Evolutionary conservation across 1,140 invertebrate species (phyloP), one percentile per base, ranked within the genome.

Genomic region (Macrocentrus cingulum): DNA sequence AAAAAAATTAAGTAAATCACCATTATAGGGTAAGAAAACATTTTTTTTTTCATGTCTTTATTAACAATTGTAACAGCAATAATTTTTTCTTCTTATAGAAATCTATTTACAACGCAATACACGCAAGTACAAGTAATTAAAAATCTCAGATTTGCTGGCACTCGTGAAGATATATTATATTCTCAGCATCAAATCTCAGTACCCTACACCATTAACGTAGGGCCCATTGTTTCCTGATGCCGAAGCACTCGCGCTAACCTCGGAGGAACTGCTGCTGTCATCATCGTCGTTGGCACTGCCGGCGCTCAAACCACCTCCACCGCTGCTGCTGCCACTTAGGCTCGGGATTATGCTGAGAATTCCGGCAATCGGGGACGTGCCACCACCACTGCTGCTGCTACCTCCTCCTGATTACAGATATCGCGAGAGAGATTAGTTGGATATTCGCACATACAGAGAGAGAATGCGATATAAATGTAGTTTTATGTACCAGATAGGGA

Each of bases 221-320:
- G 60, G 61, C 53, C 70, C 70, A 20, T 66, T 37, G 45, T 64
- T 63, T 41, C 63, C 19, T 23, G 81, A 81, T 41, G 77, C 71
- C 50, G 76, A 71, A 42, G 75, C 73, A 45, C 70, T 66, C 3
- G 67, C 44, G 11, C 22, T 46, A 15, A 51, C 25, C 56, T 60
- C 45, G 55, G 34, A 45, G 11, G 29, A 44, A 8, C 2, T 9
- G 6, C 41, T 19, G 7, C 52, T 34, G 13, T 42, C 37, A 46
- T 37, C 25, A 32, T 61, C 37, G 13, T 61, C 32, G 22, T 77
- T 77, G 18, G 69, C 68, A 42, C 80, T 80, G 1, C 82, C 80
- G 19, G 82, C 82, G 18, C 83, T 84, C 11, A 84, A 60, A 60
- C 82, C 80, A 13, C 82, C 81, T 1, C 61, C 23, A 50, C 66